Percentiles rank a stretch among this genome's conserved stretches.
phyloP scores from a whole-genome alignment of 2,797 vertebrate species.

The Garrulus glandarius region DNA sequence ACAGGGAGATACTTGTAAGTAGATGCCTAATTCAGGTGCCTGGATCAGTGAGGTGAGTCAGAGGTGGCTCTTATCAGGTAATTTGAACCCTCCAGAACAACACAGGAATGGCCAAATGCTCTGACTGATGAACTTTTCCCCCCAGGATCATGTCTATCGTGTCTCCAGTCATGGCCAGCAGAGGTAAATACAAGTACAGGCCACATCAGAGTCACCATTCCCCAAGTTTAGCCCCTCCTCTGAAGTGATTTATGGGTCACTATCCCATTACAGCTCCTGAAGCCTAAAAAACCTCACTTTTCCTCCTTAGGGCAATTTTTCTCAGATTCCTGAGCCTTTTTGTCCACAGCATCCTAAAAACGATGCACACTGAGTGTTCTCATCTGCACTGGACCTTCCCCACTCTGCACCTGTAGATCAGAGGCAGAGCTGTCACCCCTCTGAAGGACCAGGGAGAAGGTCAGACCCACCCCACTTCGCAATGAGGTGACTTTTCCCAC shows the following conservation, averaged over 20 bases:
- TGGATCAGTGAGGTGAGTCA: background rate
- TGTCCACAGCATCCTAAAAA: background rate
- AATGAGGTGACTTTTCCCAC: background rate
- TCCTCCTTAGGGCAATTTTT: background rate
- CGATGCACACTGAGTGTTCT: fast-evolving
- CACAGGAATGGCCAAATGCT: background rate
- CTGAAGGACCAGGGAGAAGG: background rate
- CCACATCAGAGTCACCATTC: background rate
- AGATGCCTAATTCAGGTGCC: background rate
- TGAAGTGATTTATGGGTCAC: background rate
- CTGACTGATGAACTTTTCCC: too few relatives aligned
- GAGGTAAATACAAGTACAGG: background rate
- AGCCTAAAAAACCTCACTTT: background rate
- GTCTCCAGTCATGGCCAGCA: background rate
- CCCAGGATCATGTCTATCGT: fast-evolving
- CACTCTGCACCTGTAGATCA: background rate
- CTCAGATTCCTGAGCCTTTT: background rate
- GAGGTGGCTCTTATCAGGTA: background rate
- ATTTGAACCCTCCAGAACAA: background rate
- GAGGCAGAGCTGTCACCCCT: background rate
- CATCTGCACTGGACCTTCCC: background rate
- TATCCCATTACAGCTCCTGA: background rate
- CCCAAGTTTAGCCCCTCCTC: background rate
- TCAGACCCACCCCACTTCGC: background rate
- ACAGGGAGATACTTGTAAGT: background rate